Conservation (phyloP, 2,797 vertebrate species). For the Crossoptilon crossoptilon region DNA sequence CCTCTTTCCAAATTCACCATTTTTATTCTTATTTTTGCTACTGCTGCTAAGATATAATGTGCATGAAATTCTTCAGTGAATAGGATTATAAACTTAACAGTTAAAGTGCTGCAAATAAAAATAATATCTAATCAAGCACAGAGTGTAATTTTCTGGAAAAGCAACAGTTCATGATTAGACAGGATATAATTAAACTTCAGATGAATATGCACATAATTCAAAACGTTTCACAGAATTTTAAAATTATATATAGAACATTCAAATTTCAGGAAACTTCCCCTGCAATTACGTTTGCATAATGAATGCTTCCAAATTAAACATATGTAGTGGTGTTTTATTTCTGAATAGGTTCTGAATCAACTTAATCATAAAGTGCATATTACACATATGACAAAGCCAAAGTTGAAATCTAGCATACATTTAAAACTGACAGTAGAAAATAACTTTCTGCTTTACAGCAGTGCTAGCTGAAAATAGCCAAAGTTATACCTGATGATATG, state of each 20-base stretch:
- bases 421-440: neutral
- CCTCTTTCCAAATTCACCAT: neutral
- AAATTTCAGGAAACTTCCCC: neutral
- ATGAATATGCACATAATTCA: neutral
- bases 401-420: neutral
- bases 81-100: neutral
- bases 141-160: neutral
- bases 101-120: neutral
- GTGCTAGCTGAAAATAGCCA: neutral
- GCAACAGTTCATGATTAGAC: neutral
- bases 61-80: neutral
- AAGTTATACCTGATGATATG: neutral
- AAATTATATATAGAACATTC: neutral
- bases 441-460: neutral
- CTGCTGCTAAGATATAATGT: neutral
- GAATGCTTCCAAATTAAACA: neutral
- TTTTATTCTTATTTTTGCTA: neutral
- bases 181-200: neutral
- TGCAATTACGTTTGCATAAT: neutral
- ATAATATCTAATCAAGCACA: accelerated
- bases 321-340: neutral
- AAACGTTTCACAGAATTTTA: neutral
- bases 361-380: neutral
- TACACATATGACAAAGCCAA: neutral
- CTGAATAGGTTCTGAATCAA: neutral